phyloP scores from a whole-genome alignment of 2,113 vertebrate genomes.

The Micromys minutus region DNA sequence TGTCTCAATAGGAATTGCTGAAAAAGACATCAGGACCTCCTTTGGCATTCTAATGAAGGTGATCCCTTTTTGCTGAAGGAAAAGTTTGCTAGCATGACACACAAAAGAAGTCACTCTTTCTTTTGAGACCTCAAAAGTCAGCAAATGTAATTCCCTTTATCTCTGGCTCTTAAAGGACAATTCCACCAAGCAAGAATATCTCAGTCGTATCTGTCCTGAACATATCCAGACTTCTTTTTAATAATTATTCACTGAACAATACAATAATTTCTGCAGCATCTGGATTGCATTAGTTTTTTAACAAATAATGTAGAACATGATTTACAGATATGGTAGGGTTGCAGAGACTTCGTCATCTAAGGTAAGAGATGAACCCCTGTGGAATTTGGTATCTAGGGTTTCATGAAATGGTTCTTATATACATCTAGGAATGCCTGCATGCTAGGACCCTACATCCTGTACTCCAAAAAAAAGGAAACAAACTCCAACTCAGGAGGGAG shows the following conservation, averaged over 20 bases:
- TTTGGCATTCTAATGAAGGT: neutral
- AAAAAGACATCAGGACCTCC: neutral
- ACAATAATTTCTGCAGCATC: neutral
- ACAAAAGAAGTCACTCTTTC: neutral
- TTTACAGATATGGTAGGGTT: neutral
- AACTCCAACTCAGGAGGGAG: neutral
- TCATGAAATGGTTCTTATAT: neutral
- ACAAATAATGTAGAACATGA: neutral
- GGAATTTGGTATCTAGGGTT: neutral
- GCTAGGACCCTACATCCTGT: neutral
- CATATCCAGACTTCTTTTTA: neutral
- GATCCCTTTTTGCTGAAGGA: neutral
- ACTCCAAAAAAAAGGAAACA: neutral
- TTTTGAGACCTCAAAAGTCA: neutral
- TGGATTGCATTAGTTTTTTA: neutral
- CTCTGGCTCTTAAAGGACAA: neutral
- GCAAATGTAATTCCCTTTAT: neutral
- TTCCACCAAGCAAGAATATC: neutral
- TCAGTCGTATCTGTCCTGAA: neutral
- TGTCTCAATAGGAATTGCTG: neutral
- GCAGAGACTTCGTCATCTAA: neutral
- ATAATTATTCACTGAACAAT: neutral
- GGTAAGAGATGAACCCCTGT: neutral
- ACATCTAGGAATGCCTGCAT: neutral
- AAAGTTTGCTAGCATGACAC: neutral